Evolutionary conservation across 1,140 invertebrate species (phyloP), one percentile per base, ranked within the genome.

Genomic region (Plutomurus gul): DNA sequence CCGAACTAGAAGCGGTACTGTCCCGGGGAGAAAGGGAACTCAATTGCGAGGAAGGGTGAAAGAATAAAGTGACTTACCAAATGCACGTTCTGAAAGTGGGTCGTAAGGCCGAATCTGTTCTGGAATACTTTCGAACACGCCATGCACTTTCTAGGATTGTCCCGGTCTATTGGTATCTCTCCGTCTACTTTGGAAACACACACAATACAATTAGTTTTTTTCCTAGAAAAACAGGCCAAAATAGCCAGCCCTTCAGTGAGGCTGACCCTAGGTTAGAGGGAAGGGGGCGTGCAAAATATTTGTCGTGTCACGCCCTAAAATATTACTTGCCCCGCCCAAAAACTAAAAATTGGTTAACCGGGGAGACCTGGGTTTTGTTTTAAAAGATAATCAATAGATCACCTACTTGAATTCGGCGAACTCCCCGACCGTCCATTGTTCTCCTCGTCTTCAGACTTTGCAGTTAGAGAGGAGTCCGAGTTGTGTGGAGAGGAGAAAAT

Each of bases 51-150:
- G 7, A 22, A 11, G 51, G 20, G 20, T 11, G 8, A 11, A 56
- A 22, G 13, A 8, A 33, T 20, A 73, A 73, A 39, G 25, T 73
- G 43, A 75, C 40, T 79, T 76, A 82, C 77, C 87, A 98, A 90
- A 88, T 98, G 97, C 0, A 96, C 94, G 86, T 95, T 97, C 88
- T 96, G 95, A 87, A 96, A 98, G 85, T 98, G 96, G 0, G 94
- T 95, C 87, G 97, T 97, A 0, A 97, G 92, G n/a, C 93, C 93
- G 85, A 97, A 98, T 85, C 96, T 93, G 85, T 97, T 98, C 85
- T 96, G 94, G 87, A 98, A 98, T 82, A 95, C 90, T 87, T 97
- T 96, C 11, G 94, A 95, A 86, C 96, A 99, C 16, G 94, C 93
- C 3, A 93, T 92, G 86, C 96, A 99, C 83, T 93, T 91, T 4